Evolutionary conservation across 2,113 vertebrate genomes (phyloP), one percentile per base, ranked within the genome.

Genomic region (Dipodomys spectabilis): DNA sequence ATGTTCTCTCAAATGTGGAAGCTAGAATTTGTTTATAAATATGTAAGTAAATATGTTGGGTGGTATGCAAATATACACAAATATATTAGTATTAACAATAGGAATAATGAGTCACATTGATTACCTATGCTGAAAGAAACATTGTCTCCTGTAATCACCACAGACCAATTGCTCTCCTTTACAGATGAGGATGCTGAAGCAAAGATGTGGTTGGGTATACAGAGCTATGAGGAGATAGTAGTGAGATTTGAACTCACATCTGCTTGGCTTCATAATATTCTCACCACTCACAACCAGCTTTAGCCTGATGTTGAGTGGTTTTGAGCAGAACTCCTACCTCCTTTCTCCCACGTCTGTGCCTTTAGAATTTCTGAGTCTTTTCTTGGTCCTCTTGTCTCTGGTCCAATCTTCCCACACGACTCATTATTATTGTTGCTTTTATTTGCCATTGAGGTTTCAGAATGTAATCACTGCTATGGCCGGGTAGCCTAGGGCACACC

Each of bases 371-470:
- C 28, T 69, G n/a, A 4, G 10, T 2, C 27, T 92, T 74, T 85
- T 88, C 32, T 91, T 53, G 32, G 16, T 86, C 86, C 27, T 92
- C 65, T 57, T 82, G 28, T 15, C 67, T 62, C 32, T 90, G 62
- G 20, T n/a, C 65, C 77, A 45, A 0, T 62, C 53, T 78, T 25
- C 23, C 6, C 6, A 8, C 20, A 32, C 2, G 30, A 32, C 30
- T 67, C 62, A 72, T 13, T 35, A 13, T 13, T 35, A 68, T 87
- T 44, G 73, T 62, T 30, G 19, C 28, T 32, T 75, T 45, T 73
- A 57, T 82, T 87, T 93, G 44, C 23, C n/a, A 7, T 15, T 64
- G 81, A 82, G 71, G 19, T 53, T 22, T 86, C n/a, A 79, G n/a
- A 39, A 23, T 69, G 30, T 18, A 82, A 18, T 68, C 49, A 32